These are phyloP conservation scores for Lucilia cuprina DNA, from an alignment of 1,140 invertebrate genomes.

Conservation along the genomic window DNA sequence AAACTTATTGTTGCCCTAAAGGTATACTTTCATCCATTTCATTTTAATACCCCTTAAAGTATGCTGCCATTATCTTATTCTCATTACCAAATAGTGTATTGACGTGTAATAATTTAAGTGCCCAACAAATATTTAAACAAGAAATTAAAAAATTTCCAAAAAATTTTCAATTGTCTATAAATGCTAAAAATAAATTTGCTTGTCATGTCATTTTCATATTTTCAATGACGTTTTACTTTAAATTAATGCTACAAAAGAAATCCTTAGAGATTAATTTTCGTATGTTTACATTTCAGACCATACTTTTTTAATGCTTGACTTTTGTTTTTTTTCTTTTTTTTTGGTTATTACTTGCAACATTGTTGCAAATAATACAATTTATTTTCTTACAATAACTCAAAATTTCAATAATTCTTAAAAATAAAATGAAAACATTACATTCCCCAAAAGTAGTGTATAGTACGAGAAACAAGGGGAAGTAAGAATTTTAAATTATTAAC, in stretches of 20 bases:
- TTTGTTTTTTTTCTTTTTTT: not conserved
- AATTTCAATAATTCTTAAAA: not conserved
- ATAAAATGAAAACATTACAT: not conserved
- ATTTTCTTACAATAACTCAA: not conserved
- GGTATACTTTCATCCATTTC: no score
- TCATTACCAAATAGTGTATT: not conserved
- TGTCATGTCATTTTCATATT: not conserved
- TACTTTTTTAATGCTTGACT: not conserved
- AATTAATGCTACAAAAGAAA: not conserved
- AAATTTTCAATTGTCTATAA: not conserved
- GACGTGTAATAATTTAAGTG: conserved; percentile 2
- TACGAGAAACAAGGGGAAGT: not conserved
- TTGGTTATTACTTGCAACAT: not conserved
- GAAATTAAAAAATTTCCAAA: not conserved
- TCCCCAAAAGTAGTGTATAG: not conserved
- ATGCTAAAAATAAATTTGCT: not conserved
- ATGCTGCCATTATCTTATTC: no score
- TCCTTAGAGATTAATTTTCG: not conserved
- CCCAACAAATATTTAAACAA: not conserved
- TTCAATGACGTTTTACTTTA: not conserved
- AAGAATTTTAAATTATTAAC: not conserved
- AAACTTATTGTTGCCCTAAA: no score
- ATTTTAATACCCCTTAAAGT: no score
- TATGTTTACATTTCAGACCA: not conserved
- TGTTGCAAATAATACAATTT: not conserved